Evolutionary conservation across 1,140 invertebrate genomes (phyloP).

Genomic region (Arctopsyche grandis): DNA sequence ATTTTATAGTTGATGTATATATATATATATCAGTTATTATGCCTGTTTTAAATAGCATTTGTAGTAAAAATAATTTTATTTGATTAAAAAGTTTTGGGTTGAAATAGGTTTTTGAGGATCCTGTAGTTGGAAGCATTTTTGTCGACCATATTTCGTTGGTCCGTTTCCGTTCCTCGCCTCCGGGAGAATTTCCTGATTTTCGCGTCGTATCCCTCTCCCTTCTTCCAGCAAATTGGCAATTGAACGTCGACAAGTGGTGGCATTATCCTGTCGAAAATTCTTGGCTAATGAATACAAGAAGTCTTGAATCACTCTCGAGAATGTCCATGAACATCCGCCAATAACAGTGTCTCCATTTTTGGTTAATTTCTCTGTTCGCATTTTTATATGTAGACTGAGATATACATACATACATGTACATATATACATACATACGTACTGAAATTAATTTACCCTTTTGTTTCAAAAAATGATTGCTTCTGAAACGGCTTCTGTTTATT

Average conservation of each 20-base stretch:
- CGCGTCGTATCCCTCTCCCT: background rate
- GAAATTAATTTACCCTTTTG: too few species aligned
- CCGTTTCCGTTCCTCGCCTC: slow-evolving; percentile 27
- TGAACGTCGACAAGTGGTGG: slow-evolving; percentile 45
- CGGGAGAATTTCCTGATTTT: slow-evolving; percentile 39
- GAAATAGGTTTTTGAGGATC: background rate
- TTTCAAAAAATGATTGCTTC: background rate
- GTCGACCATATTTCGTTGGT: slow-evolving; percentile 29
- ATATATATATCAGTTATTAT: too few species aligned
- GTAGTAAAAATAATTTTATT: too few species aligned
- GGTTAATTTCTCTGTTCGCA: too few species aligned
- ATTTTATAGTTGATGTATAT: too few species aligned
- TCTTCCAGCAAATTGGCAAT: slow-evolving; percentile 49
- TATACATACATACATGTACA: too few species aligned
- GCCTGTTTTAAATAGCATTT: too few species aligned
- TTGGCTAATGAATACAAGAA: slow-evolving; percentile 48
- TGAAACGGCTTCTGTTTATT: background rate
- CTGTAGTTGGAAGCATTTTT: slow-evolving; percentile 30
- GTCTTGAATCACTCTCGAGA: slow-evolving; percentile 19
- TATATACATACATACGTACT: too few species aligned
- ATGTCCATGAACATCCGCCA: background rate
- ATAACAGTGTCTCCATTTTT: background rate
- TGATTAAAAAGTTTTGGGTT: too few species aligned
- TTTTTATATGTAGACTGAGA: too few species aligned
- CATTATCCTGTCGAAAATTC: slow-evolving; percentile 43